Conservation (phyloP, 2,113 vertebrate species). For the Rousettus leschenaultii region DNA sequence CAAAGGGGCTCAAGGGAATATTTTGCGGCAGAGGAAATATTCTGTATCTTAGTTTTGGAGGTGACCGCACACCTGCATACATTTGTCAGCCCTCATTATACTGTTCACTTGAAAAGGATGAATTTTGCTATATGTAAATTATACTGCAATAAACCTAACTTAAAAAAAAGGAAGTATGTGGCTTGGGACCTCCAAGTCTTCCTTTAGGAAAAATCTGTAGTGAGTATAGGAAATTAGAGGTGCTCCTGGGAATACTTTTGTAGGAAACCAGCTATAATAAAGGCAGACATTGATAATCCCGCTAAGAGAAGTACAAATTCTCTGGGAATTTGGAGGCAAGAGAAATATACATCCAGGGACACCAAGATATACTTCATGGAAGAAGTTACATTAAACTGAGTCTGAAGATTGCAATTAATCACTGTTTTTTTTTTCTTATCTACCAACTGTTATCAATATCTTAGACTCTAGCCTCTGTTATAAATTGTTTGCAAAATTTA, state of each 20-base stretch:
- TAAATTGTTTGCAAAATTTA: background rate
- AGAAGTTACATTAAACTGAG: background rate
- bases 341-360: background rate
- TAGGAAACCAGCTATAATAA: background rate
- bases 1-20: background rate
- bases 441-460: background rate
- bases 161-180: conserved; percentile 6
- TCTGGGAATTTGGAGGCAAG: background rate
- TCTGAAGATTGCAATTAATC: background rate
- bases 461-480: background rate
- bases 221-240: background rate
- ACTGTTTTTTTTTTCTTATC: background rate
- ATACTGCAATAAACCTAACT: background rate
- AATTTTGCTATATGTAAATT: conserved; percentile 6
- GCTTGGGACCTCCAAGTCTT: background rate
- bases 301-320: background rate
- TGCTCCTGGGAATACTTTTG: conserved; percentile 14
- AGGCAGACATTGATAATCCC: background rate
- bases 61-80: background rate
- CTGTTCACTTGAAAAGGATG: background rate
- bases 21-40: background rate
- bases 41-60: background rate
- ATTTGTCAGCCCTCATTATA: background rate
- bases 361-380: background rate
- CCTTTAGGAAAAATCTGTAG: conserved; percentile 23